phyloP scores from a whole-genome alignment of 2,113 vertebrate genomes.

The Nymphicus hollandicus region DNA sequence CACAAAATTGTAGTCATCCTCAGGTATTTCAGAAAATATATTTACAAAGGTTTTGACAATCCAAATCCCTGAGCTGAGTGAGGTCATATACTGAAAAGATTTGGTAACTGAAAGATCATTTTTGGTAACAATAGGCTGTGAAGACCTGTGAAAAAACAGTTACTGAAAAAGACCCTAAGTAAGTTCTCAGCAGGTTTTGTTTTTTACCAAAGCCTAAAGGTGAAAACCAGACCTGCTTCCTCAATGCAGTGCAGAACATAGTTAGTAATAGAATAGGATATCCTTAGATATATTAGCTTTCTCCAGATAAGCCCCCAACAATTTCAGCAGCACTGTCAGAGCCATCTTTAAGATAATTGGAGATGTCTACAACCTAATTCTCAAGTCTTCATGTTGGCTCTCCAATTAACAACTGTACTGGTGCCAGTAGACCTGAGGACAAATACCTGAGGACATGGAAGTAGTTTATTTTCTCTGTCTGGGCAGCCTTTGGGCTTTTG shows the following conservation, averaged over 20 bases:
- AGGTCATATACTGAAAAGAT: not conserved
- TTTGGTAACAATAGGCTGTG: not conserved
- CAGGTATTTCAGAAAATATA: not conserved
- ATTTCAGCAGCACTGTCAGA: not conserved
- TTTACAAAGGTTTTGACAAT: not conserved
- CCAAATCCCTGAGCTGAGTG: not conserved
- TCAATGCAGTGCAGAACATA: not conserved
- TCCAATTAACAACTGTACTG: not conserved
- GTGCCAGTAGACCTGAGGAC: not conserved
- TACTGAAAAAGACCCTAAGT: not conserved
- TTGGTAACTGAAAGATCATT: not conserved
- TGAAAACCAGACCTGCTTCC: not conserved
- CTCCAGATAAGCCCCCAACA: not conserved
- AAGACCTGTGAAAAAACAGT: not conserved
- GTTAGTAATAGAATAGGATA: not conserved
- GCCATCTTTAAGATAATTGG: not conserved
- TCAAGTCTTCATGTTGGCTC: not conserved
- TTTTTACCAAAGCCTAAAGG: not conserved
- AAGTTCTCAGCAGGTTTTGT: not conserved
- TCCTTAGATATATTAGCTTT: not conserved
- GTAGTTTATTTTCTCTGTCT: not conserved
- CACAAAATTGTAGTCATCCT: not conserved
- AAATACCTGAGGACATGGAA: not conserved
- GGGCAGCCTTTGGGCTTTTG: not conserved
- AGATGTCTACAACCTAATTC: not conserved